Evolutionary conservation across 1,140 invertebrate species (phyloP).

Genomic region (Chelonus insularis): DNA sequence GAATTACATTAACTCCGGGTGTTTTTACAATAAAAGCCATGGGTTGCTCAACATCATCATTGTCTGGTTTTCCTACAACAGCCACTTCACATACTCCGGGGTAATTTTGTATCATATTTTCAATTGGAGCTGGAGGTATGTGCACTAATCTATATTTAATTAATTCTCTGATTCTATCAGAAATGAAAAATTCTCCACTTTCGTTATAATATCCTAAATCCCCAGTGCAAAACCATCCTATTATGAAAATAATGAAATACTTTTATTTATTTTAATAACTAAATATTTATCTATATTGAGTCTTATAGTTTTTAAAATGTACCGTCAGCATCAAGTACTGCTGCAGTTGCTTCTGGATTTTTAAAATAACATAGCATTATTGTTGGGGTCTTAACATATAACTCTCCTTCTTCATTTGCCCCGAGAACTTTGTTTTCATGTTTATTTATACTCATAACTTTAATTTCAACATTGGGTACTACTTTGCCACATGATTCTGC

Average conservation of each 20-base stretch:
- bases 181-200: constrained; percentile 55
- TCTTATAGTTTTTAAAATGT: too few relatives aligned
- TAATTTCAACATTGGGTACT: too few relatives aligned
- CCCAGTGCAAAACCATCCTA: constrained; percentile 20
- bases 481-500: too few relatives aligned
- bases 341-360: constrained; percentile 63
- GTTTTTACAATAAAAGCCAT: constrained; percentile 64
- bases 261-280: too few relatives aligned
- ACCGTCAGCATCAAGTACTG: constrained; percentile 62
- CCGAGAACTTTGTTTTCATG: constrained; percentile 40
- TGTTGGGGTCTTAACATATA: constrained; percentile 51
- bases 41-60: constrained; percentile 65
- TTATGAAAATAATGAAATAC: too few relatives aligned
- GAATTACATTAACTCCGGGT: constrained; percentile 42
- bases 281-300: too few relatives aligned
- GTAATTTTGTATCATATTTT: constrained; percentile 67
- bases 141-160: constrained; percentile 57
- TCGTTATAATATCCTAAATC: constrained; percentile 57
- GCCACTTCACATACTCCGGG: constrained; percentile 68
- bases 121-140: constrained; percentile 58
- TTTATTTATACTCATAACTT: too few relatives aligned
- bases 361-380: constrained; percentile 58
- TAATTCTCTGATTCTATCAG: constrained; percentile 65
- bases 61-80: constrained; percentile 69
- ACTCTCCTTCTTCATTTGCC: constrained; percentile 56